Evolutionary conservation across 2,113 vertebrate species (phyloP).

Genomic region (Ameiurus melas): DNA sequence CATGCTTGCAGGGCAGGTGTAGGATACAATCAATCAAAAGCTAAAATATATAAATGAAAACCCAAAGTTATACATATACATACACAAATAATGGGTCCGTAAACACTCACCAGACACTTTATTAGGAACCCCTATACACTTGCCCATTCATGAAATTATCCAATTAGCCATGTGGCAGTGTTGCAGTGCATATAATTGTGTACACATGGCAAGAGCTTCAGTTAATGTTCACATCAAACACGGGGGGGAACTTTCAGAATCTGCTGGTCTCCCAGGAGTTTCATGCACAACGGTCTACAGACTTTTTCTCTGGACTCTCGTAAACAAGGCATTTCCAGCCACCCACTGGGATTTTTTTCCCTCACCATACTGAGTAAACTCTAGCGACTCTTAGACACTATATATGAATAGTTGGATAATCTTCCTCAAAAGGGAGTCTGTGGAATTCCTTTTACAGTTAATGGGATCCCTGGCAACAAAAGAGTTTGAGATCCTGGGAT

Average conservation of each 20-base stretch:
- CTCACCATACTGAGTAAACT: neutral
- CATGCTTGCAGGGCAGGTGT: neutral
- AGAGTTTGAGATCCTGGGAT: neutral
- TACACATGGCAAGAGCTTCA: neutral
- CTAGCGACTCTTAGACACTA: neutral
- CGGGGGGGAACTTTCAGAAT: neutral
- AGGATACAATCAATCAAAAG: neutral
- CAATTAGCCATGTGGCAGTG: neutral
- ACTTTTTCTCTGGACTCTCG: neutral
- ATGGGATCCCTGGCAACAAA: neutral
- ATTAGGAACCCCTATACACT: neutral
- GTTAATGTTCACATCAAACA: neutral
- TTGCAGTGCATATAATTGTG: neutral
- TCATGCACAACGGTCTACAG: neutral
- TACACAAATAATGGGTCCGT: neutral
- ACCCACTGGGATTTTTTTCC: neutral
- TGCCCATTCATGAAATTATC: neutral
- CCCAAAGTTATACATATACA: neutral
- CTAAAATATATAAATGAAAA: neutral
- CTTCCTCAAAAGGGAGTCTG: neutral
- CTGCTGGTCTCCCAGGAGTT: neutral
- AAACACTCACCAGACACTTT: neutral
- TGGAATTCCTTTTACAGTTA: neutral
- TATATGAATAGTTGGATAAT: neutral
- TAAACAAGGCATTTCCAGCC: neutral